Conservation (phyloP, 2,797 vertebrate genomes). For the Micropoecilia bifurca region DNA sequence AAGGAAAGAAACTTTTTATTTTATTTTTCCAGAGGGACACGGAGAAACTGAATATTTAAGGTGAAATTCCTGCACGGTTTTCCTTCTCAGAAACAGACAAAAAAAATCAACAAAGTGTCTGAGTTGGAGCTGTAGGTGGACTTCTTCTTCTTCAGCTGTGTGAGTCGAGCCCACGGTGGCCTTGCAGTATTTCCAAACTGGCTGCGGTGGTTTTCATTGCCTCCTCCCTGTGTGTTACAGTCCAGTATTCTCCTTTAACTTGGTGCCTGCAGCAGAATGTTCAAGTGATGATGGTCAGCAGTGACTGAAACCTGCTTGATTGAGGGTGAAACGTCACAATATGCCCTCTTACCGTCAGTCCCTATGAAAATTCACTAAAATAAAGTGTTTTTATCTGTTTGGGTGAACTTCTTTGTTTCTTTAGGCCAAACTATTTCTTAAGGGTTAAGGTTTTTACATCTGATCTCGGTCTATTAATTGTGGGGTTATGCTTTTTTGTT, state of each 20-base stretch:
- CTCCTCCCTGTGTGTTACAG: slow-evolving; percentile 72
- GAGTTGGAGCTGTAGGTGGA: slow-evolving; percentile 59
- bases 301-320: slow-evolving; percentile 66
- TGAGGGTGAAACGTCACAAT: slow-evolving; percentile 53
- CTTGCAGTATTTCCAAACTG: slow-evolving; percentile 81
- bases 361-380: slow-evolving; percentile 76
- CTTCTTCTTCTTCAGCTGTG: slow-evolving; percentile 59
- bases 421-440: slow-evolving; percentile 13
- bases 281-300: slow-evolving; percentile 58
- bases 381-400: slow-evolving; percentile 86
- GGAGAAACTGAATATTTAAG: slow-evolving; percentile 66
- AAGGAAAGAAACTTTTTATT: slow-evolving; percentile 55
- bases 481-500: slow-evolving; percentile 15
- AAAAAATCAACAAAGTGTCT: slow-evolving; percentile 30
- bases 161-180: slow-evolving; percentile 73
- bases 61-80: slow-evolving; percentile 73
- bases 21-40: slow-evolving; percentile 18
- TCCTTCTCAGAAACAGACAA: slow-evolving; percentile 59
- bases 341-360: slow-evolving; percentile 60
- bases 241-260: slow-evolving; percentile 83
- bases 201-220: slow-evolving; percentile 75
- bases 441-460: background rate
- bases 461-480: background rate
- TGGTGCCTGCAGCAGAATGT: slow-evolving; percentile 81
- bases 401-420: slow-evolving; percentile 44